Evolutionary conservation across 2,888 invertebrate species (phyloP), one percentile per base, ranked within the genome.

Genomic region (Tortrix viridana): DNA sequence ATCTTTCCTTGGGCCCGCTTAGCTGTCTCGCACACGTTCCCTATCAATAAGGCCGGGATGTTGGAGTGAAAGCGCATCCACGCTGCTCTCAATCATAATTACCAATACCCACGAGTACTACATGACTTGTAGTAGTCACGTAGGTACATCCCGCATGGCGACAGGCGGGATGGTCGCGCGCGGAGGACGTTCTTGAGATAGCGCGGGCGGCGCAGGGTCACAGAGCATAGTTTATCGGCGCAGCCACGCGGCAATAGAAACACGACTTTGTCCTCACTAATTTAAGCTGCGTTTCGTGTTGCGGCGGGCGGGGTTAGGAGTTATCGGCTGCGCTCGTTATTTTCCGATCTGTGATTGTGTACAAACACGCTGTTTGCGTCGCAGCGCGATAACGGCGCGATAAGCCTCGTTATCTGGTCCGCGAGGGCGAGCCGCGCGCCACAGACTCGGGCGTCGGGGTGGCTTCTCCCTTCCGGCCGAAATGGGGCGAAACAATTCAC

Each of bases 281-380:
- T 5, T 43, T 20, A 55, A 6, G 7, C 16, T 48, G 16, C 3
- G 20, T 20, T 49, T 61, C 32, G 20, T 18, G 20, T 26, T 44
- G 41, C 6, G 2, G 6, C 12, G 20, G 2, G 26, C 16, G 23
- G 37, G 61, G 55, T 44, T 56, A 49, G n/a, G 44, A 32, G 55
- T 56, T 61, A 61, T 61, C 61, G 23, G 9, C 3, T 7, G 43
- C 12, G 43, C 49, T 56, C 55, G 55, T 61, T 61, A 61, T 61
- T 56, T 61, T 61, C 49, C 55, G 55, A 61, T 61, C 61, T 61
- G 61, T 56, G 61, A 61, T 61, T 61, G 60, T 61, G 60, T 32
- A 55, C 44, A 55, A 61, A 61, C 60, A 61, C 48, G 32, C 12
- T 56, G 61, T 56, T 56, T 56, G 55, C 50, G 55, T 38, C 43